Evolutionary conservation across 2,113 vertebrate genomes (phyloP), one percentile per base, ranked within the genome.

Genomic region (Physeter macrocephalus): DNA sequence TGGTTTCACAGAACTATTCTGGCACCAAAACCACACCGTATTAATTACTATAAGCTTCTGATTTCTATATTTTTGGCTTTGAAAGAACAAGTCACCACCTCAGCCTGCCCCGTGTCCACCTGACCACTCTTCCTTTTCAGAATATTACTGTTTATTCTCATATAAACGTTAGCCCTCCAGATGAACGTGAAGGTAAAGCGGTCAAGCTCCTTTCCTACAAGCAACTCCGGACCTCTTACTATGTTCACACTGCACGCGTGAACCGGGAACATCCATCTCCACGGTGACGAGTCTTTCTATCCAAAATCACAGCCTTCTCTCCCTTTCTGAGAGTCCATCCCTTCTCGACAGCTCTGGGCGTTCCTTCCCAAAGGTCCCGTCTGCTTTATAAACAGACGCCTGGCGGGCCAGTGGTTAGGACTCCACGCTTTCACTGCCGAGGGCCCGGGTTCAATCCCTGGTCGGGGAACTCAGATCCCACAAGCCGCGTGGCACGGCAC

Each of bases 161-260:
- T 54, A 17, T 54, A 20, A 31, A 8, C 0, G 1, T 41, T 1
- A 29, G 23, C 11, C n/a, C 49, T 41, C 12, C 41, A 21, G 10
- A 21, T 14, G 23, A 31, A n/a, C 54, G 5, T 17, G 12, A 17
- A 29, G 41, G 25, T 54, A 52, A 36, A 14, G 1, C 1, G 0
- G 31, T 18, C 43, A n/a, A 31, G 46, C 31, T 8, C 23, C 31
- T 59, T 31, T 90, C 52, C 41, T 46, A 31, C 34, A 14, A 36
- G 3, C 31, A 1, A 4, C 41, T 13, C 0, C 3, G 0, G 27
- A 27, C 34, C 69, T 34, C 20, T 18, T 41, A 57, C 31, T 1
- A 2, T 0, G 54, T 8, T 52, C 54, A 2, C 12, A 3, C 23
- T 1, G 34, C 72, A 6, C 2, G 0, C 1, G 61, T 39, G n/a